phyloP scores from a whole-genome alignment of 2,888 invertebrate species.

The Micoletzkya japonica region DNA sequence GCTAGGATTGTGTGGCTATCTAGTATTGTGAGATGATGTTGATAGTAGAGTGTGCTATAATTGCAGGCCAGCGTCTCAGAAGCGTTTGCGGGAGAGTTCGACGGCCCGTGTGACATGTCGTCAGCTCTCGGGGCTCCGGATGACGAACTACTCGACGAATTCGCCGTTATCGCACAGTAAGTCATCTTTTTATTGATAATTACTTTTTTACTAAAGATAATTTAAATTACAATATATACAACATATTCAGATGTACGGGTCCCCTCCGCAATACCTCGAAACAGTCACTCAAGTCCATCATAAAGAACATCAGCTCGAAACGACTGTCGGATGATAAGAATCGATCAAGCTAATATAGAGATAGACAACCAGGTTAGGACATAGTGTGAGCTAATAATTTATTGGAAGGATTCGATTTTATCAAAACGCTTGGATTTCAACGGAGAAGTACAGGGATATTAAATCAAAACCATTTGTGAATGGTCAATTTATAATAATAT shows the following conservation, averaged over 20 bases:
- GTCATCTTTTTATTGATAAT: constrained; percentile 28
- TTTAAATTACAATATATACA: not conserved
- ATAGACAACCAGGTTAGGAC: too few species aligned
- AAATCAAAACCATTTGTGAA: too few species aligned
- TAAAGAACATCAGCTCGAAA: constrained; percentile 44
- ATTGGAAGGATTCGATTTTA: too few species aligned
- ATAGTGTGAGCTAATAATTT: too few species aligned
- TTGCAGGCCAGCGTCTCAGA: constrained; percentile 16
- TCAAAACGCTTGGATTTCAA: too few species aligned
- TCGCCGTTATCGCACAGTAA: constrained; percentile 58
- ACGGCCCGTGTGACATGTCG: not conserved
- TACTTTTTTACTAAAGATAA: not conserved
- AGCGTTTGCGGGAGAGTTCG: constrained; percentile 1
- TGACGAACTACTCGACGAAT: constrained; percentile 55
- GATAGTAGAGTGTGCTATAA: not conserved
- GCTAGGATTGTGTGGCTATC: too few species aligned
- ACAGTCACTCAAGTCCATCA: constrained; percentile 46
- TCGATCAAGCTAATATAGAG: not conserved
- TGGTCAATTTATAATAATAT: too few species aligned
- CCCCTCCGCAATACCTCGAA: constrained; percentile 46
- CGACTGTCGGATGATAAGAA: constrained; percentile 38
- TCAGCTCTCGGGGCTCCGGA: constrained; percentile 30
- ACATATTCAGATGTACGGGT: constrained; percentile 39
- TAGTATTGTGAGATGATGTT: too few species aligned
- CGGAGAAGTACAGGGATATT: too few species aligned